Evolutionary conservation across 2,113 vertebrate genomes (phyloP), one percentile per base, ranked within the genome.

Genomic region (Zosterops lateralis): DNA sequence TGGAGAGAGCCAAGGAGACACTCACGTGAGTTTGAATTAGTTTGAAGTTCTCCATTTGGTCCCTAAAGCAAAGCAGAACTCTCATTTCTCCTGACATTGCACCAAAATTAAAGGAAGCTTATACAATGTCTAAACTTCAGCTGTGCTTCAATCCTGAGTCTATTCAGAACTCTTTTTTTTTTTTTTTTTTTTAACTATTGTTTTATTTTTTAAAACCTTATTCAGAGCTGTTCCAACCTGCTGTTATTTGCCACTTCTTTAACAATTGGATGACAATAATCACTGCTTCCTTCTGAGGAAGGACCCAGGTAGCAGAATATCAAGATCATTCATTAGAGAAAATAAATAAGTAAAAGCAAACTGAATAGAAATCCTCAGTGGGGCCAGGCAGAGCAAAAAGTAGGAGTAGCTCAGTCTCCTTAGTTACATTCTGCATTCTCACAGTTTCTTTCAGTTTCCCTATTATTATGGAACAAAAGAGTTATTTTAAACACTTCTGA

Each of bases 371-470:
- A 64, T 83, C 57, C 57, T 74, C 67, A 73, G 38, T 38, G 40
- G 93, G 60, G 61, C 71, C 56, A 90, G 56, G 93, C 65, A 86
- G 92, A 92, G 71, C 77, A 61, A 87, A 81, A 91, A 84, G 75
- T 48, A 90, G 92, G 92, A 95, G 80, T 83, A 89, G 84, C 79
- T 91, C 89, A 78, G 61, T 94, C 87, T 96, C 94, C 94, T 92
- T 96, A 95, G 93, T 95, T 96, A 96, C 94, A 72, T 95, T 92
- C 82, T 92, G 77, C 90, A 82, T 84, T 95, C 87, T 92, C 72
- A 90, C 90, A 50, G 67, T 72, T 90, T 77, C 91, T 91, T 96
- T 93, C 90, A 66, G 62, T 89, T 88, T 88, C 82, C 93, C 68
- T 94, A 75, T 95, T 94, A 90, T 83, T 82, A 34, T 51, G 83